These are phyloP conservation scores for Lacanobia wlatinum DNA, from an alignment of 2,888 invertebrate species.

Conservation along the genomic window DNA sequence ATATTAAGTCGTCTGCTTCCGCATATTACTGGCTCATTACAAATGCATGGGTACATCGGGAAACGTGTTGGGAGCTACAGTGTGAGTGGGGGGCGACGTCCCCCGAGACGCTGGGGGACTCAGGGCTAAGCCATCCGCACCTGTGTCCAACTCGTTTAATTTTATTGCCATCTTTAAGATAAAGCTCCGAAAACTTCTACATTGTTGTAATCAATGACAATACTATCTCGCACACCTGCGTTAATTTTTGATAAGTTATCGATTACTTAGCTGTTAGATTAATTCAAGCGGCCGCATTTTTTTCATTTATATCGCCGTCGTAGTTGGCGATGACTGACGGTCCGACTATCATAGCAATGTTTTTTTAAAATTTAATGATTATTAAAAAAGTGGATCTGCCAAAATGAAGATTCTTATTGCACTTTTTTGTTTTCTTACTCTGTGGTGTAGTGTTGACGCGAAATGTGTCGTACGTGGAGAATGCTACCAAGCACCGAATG, in stretches of 20 bases:
- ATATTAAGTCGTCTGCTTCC: slow-evolving; percentile 35
- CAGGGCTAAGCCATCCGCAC: slow-evolving; percentile 58
- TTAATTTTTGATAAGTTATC: slow-evolving; percentile 82
- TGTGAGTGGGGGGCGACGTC: slow-evolving; percentile 50
- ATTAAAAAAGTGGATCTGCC: slow-evolving; percentile 29
- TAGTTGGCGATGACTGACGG: slow-evolving; percentile 22
- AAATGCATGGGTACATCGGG: slow-evolving; percentile 74
- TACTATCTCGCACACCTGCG: slow-evolving; percentile 81
- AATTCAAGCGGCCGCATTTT: slow-evolving; percentile 54
- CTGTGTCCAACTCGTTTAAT: slow-evolving; percentile 66
- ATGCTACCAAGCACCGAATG: slow-evolving; percentile 72
- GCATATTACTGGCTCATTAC: slow-evolving; percentile 78
- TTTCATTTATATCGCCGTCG: slow-evolving; percentile 60
- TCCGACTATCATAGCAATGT: slow-evolving; percentile 42
- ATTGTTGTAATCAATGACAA: slow-evolving; percentile 57
- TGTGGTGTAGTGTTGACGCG: slow-evolving; percentile 73
- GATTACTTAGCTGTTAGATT: slow-evolving; percentile 68
- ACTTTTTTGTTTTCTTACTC: slow-evolving; percentile 68
- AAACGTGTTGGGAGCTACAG: slow-evolving; percentile 63
- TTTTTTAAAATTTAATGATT: slow-evolving; percentile 28
- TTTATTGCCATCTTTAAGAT: slow-evolving; percentile 55
- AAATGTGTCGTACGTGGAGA: slow-evolving; percentile 80
- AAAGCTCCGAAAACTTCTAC: slow-evolving; percentile 42
- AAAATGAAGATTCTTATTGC: slow-evolving; percentile 71
- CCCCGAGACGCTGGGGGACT: slow-evolving; percentile 49